These are phyloP conservation scores for Drosophila nasuta DNA, from an alignment of 1,140 invertebrate species.

Conservation along the genomic window DNA sequence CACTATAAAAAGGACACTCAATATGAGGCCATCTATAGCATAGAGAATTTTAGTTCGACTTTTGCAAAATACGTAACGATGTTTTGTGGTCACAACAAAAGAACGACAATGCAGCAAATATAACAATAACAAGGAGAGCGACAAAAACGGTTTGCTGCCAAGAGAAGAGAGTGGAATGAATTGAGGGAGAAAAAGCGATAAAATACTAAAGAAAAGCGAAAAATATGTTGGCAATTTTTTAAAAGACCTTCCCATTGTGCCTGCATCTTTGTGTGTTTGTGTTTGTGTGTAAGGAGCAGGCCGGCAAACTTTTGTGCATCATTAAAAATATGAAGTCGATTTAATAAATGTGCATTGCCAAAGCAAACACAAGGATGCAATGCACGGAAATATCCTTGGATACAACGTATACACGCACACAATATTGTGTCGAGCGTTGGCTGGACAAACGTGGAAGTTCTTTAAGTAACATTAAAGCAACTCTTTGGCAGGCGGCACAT, in stretches of 20 bases:
- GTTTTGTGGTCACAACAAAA: conserved; percentile 47
- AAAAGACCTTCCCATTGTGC: conserved; percentile 42
- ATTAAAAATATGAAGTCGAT: conserved; percentile 77
- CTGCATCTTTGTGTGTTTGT: conserved; percentile 9
- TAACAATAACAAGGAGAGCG: conserved; percentile 43
- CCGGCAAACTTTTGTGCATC: conserved; percentile 48
- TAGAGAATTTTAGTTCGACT: conserved; percentile 11
- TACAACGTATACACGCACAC: conserved; percentile 11
- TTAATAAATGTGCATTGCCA: conserved; percentile 72
- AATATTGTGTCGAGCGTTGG: conserved; percentile 24
- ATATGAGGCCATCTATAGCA: conserved; percentile 24
- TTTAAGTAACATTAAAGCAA: conserved; percentile 62
- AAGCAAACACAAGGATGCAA: conserved; percentile 48
- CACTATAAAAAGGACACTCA: conserved; percentile 2
- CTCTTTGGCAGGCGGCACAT: conserved; percentile 14
- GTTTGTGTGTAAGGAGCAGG: conserved; percentile 8
- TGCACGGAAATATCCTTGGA: conserved; percentile 36
- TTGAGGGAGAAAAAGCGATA: conserved; percentile 44
- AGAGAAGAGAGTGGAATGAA: not conserved
- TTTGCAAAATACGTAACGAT: conserved; percentile 25
- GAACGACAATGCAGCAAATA: conserved; percentile 42
- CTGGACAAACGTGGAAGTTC: conserved; percentile 27
- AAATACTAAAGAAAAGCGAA: conserved; percentile 49
- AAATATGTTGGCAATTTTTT: conserved; percentile 65
- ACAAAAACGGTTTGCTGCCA: conserved; percentile 12